phyloP scores from a whole-genome alignment of 2,797 vertebrate species.

The Otolemur crassicaudatus region DNA sequence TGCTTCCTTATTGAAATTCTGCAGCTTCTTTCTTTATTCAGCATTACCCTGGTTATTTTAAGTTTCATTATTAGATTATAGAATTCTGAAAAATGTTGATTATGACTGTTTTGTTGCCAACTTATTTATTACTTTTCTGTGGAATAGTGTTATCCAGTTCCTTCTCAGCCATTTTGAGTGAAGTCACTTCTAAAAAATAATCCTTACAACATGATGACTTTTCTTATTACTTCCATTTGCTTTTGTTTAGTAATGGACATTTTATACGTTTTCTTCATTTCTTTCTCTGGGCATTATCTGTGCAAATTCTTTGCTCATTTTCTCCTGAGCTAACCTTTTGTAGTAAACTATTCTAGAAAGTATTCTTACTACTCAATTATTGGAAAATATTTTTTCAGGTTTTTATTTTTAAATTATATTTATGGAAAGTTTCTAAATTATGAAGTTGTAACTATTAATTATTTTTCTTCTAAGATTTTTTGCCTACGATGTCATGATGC shows the following conservation, averaged over 20 bases:
- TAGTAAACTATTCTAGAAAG: not conserved
- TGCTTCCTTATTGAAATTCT: not conserved
- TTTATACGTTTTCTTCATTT: not conserved
- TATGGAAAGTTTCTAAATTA: not conserved
- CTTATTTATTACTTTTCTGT: not conserved
- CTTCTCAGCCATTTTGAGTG: not conserved
- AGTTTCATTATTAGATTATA: not conserved
- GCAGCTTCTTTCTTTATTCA: not conserved
- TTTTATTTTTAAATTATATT: not conserved
- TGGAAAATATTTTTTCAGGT: not conserved
- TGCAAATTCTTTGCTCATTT: not conserved
- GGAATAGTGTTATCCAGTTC: not conserved
- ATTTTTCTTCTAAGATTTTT: not conserved
- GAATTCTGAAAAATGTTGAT: not conserved
- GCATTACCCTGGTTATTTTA: not conserved
- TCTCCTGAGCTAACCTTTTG: not conserved
- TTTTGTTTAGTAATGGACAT: not conserved
- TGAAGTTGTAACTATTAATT: not conserved
- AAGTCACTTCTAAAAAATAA: not conserved
- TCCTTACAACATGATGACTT: not conserved
- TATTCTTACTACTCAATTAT: not conserved
- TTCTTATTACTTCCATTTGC: not conserved
- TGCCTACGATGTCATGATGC: not conserved
- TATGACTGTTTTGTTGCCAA: not conserved
- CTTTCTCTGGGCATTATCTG: not conserved